Conservation (phyloP, 2,113 vertebrate genomes). For the Hippotragus niger region DNA sequence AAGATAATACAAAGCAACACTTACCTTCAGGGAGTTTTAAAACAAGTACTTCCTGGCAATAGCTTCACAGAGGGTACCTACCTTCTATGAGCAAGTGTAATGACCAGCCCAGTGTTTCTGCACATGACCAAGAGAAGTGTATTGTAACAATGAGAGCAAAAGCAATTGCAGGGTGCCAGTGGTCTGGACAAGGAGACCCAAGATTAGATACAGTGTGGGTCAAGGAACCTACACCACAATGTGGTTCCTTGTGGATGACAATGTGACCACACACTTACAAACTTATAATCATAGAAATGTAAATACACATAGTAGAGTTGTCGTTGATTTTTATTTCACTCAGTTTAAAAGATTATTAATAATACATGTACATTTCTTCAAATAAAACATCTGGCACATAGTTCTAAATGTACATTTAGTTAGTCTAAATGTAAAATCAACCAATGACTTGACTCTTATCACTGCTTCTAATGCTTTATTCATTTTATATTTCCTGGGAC, state of each 20-base stretch:
- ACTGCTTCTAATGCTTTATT: background rate
- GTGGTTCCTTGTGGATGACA: background rate
- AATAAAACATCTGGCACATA: background rate
- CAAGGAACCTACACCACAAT: background rate
- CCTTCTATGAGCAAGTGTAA: background rate
- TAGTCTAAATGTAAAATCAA: background rate
- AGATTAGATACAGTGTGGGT: background rate
- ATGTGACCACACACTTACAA: background rate
- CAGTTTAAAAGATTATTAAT: background rate
- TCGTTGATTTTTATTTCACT: background rate
- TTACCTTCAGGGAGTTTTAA: background rate
- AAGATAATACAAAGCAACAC: background rate
- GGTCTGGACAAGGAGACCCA: background rate
- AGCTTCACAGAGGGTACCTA: background rate
- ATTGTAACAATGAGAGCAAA: background rate
- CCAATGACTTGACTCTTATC: background rate
- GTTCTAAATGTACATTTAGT: background rate
- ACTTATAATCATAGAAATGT: background rate
- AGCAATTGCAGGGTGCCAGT: rapidly evolving
- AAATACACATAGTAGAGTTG: background rate
- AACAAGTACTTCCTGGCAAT: background rate
- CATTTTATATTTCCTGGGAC: background rate
- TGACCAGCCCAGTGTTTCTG: background rate
- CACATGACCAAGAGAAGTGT: background rate
- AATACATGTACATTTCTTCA: background rate